A percentile compares a stretch with the other conserved stretches of the same genome.
Evolutionary conservation across 2,888 invertebrate species (phyloP).

Genomic region (Heliconius erato): DNA sequence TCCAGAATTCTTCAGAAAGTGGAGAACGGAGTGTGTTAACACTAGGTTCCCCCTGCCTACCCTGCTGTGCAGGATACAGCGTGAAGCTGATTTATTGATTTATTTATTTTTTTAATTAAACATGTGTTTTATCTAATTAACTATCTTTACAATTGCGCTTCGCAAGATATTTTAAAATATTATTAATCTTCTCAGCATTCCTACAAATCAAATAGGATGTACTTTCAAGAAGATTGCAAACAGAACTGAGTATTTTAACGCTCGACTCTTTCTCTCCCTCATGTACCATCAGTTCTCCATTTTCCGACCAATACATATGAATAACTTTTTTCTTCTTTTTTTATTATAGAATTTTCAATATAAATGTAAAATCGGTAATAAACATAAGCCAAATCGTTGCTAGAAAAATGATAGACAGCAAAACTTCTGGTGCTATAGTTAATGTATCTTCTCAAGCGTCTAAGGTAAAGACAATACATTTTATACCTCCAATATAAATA

Average conservation of each 20-base stretch:
- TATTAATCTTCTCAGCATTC: background rate
- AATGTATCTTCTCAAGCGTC: constrained; percentile 96
- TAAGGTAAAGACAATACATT: constrained; percentile 73
- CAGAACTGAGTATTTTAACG: no score
- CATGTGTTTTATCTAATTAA: background rate
- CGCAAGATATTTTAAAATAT: background rate
- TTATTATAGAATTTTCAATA: constrained; percentile 86
- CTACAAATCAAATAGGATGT: no score
- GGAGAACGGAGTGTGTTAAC: no score
- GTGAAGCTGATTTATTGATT: no score
- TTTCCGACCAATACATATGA: background rate
- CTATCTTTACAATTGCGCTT: background rate
- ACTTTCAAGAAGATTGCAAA: no score
- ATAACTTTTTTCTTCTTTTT: constrained; percentile 3
- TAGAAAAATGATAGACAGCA: constrained; percentile 89
- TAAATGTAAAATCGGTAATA: constrained; percentile 94
- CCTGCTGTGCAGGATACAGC: no score
- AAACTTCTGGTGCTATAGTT: constrained; percentile 92
- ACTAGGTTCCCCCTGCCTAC: no score
- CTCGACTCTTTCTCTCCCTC: no score
- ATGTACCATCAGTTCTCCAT: no score
- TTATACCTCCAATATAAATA: background rate
- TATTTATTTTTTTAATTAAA: no score
- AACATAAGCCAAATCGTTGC: constrained; percentile 94
- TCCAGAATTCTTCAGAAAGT: no score